phyloP scores from a whole-genome alignment of 2,113 vertebrate genomes.

The Sinocyclocheilus rhinocerous region DNA sequence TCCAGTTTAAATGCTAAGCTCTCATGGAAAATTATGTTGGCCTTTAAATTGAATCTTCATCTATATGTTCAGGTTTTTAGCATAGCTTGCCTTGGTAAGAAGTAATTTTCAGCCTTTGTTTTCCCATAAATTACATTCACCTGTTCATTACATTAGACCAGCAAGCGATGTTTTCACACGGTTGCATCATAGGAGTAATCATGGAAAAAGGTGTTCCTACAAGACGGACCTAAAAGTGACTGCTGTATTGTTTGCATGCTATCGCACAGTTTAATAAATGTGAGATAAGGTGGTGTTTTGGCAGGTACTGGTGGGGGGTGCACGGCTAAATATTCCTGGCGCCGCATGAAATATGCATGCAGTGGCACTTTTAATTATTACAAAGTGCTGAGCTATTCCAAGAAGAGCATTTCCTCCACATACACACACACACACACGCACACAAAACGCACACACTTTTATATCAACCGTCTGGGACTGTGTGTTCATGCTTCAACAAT shows the following conservation, averaged over 20 bases:
- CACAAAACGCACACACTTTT: conserved; percentile 28
- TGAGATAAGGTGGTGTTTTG: conserved; percentile 47
- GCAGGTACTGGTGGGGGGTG: conserved; percentile 43
- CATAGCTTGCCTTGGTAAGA: not conserved
- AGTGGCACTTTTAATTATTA: conserved; percentile 74
- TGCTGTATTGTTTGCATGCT: conserved; percentile 24
- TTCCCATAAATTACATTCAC: not conserved
- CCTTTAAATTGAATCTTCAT: not conserved
- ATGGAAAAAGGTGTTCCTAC: not conserved
- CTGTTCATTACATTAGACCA: not conserved
- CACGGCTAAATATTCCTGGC: conserved; percentile 53
- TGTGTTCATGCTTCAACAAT: conserved; percentile 66
- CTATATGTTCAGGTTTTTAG: not conserved
- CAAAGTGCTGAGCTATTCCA: conserved; percentile 67
- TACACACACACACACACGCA: not conserved
- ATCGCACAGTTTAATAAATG: conserved; percentile 38
- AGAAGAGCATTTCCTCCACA: conserved; percentile 42
- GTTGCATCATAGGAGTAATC: conserved; percentile 30
- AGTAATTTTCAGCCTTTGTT: not conserved
- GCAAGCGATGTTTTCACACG: not conserved
- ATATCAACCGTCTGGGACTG: conserved; percentile 60
- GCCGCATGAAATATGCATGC: conserved; percentile 63
- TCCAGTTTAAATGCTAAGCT: not conserved
- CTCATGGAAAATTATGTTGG: not conserved
- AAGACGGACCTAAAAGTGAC: conserved; percentile 18